Evolutionary conservation across 2,888 invertebrate species (phyloP).

Genomic region (Hydriomena furcata): DNA sequence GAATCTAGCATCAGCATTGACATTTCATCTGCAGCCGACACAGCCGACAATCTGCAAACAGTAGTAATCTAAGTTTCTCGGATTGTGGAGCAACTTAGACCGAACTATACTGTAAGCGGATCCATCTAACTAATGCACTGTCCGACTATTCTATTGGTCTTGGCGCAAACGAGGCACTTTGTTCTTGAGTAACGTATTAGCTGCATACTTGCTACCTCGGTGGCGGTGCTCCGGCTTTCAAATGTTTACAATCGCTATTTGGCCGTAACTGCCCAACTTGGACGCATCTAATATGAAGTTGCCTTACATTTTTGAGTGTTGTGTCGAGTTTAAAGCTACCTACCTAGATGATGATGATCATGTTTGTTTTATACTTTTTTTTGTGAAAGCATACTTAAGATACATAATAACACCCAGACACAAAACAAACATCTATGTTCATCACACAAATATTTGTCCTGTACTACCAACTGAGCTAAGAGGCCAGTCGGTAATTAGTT

Average conservation of each 20-base stretch:
- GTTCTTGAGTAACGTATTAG: conserved; percentile 71
- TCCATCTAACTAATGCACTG: conserved; percentile 81
- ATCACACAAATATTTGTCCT: no score
- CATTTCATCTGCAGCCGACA: conserved; percentile 61
- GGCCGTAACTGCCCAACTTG: conserved; percentile 2
- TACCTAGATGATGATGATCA: no score
- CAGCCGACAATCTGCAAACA: conserved; percentile 68
- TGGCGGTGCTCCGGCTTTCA: conserved; percentile 28
- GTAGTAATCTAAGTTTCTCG: conserved; percentile 73
- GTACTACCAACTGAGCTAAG: no score
- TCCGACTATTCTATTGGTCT: conserved; percentile 76
- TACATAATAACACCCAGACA: no score
- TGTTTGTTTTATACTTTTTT: no score
- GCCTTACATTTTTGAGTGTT: background rate
- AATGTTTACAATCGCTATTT: conserved; percentile 41
- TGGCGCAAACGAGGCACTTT: conserved; percentile 77
- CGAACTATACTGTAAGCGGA: conserved; percentile 68
- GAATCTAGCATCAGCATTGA: conserved; percentile 49
- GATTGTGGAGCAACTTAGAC: conserved; percentile 74
- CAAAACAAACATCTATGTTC: no score
- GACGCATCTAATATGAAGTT: background rate
- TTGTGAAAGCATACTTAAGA: no score
- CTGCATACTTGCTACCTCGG: conserved; percentile 42
- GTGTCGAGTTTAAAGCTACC: background rate
- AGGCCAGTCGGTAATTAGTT: no score